Conservation (phyloP, 1,140 invertebrate genomes). For the Macrobrachium rosenbergii region DNA sequence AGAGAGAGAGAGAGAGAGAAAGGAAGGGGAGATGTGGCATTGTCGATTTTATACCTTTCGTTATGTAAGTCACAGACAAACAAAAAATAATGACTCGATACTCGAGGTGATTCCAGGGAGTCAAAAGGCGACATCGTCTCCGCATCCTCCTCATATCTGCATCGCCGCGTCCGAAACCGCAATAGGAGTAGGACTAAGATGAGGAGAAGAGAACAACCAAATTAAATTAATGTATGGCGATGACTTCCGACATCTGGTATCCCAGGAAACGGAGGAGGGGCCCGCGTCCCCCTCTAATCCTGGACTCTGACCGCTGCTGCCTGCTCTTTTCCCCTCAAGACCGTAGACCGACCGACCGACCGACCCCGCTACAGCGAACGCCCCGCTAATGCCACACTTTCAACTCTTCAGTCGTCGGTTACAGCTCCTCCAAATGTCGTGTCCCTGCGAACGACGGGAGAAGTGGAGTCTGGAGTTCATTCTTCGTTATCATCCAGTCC, state of each 20-base stretch:
- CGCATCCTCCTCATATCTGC: no score
- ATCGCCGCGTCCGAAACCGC: not conserved
- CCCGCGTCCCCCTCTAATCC: slow-evolving; percentile 38
- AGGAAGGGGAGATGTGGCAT: not conserved
- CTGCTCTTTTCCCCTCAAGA: slow-evolving; percentile 32
- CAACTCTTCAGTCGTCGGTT: not conserved
- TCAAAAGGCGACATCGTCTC: not conserved
- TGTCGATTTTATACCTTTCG: no score
- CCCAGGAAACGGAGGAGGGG: slow-evolving; percentile 7
- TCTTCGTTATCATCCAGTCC: not conserved
- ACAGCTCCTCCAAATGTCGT: not conserved
- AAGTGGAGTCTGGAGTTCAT: not conserved
- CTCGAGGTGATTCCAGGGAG: not conserved
- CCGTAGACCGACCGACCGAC: not conserved
- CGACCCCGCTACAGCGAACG: slow-evolving; percentile 1
- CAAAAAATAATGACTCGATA: slow-evolving; percentile 7
- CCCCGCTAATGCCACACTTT: not conserved
- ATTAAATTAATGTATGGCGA: no score
- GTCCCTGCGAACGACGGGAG: not conserved
- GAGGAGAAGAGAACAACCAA: no score
- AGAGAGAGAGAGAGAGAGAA: not conserved
- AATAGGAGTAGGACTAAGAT: no score
- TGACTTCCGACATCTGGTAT: slow-evolving; percentile 44
- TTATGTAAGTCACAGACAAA: no score
- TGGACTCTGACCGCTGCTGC: slow-evolving; percentile 52